Evolutionary conservation across 2,113 vertebrate genomes (phyloP), one percentile per base, ranked within the genome.

Genomic region (Mus pahari): DNA sequence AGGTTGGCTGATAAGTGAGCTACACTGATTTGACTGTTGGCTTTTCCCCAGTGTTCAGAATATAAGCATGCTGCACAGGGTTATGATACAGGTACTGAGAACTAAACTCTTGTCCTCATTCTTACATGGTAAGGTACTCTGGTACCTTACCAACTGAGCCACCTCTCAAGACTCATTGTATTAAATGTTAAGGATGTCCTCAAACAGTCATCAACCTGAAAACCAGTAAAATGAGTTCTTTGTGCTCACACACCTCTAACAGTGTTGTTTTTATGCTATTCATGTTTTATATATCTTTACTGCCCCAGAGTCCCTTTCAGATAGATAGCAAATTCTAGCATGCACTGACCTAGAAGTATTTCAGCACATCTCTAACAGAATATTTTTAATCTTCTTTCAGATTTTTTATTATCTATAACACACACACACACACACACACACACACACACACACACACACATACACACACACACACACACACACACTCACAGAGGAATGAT

Each of bases 291-390:
- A 55, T 90, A 5, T 16, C 75, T 31, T 60, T 14, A 48, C 11
- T 24, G 16, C 50, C 70, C 6, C 3, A n/a, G 53, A 36, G 2
- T 39, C 11, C 24, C 28, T 33, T 22, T 92, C 50, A 89, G 42
- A 22, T 75, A 94, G 68, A 42, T 93, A 86, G 14, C 1, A 73
- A 90, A 96, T 50, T 48, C 58, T 91, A 90, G 28, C 39, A 91
- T 5, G 1, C 70, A 60, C 39, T 42, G 10, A 48, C 60, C 24
- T 78, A 20, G 64, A 53, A 77, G n/a, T 7, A 20, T 42, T 89
- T 89, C 14, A 82, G 36, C 58, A 28, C n/a, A 1, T 81, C 50
- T 91, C 33, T 92, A 91, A 55, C 33, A 82, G 50, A 28, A 62
- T 45, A 73, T 83, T 83, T 83, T 16, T 17, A 36, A n/a, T 9